Evolutionary conservation across 2,888 invertebrate genomes (phyloP), one percentile per base, ranked within the genome.

Genomic region (Ephialtes manifestator): DNA sequence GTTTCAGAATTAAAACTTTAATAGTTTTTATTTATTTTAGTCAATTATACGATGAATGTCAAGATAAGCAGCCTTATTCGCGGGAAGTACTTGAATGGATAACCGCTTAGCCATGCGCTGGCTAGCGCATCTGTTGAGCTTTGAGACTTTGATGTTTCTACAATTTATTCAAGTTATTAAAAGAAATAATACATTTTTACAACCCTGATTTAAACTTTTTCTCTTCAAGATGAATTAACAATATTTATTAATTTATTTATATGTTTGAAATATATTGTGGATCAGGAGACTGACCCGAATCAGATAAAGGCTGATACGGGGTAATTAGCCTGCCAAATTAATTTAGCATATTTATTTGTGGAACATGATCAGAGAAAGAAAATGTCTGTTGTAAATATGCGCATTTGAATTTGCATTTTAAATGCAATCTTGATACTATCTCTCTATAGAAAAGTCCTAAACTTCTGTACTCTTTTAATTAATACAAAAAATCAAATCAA

Each of bases 281-380:
- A 20, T 65, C 63, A 65, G 63, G 63, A 65, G 63, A 65, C 63
- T 65, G 63, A 65, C 63, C 63, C 63, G 63, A 39, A 63, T 18
- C 60, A 51, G 70, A 70, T 35, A 7, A 28, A 70, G 15, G 67
- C 60, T 1, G 43, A 60, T 60, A 13, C 63, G 63, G 63, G 63
- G 18, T 65, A 65, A 65, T 65, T 65, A 39, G 63, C 63, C 63
- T 65, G 63, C 63, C 63, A 65, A 20, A 39, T 65, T 65, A 65
- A 65, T 65, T 18, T 65, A 65, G 63, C 63, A 65, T 65, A 65
- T 65, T 65, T 65, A 68, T 28, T 48, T 48, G 20, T 48, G 18
- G 48, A 74, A 48, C 46, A 31, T 60, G 11, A 28, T 63, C 60
- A 35, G 2, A 5, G 18, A 63, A 46, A 31, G 46, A 24, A 83